These are phyloP conservation scores for Drosophila kohkoa DNA, from an alignment of 1,140 invertebrate genomes.

Conservation along the genomic window DNA sequence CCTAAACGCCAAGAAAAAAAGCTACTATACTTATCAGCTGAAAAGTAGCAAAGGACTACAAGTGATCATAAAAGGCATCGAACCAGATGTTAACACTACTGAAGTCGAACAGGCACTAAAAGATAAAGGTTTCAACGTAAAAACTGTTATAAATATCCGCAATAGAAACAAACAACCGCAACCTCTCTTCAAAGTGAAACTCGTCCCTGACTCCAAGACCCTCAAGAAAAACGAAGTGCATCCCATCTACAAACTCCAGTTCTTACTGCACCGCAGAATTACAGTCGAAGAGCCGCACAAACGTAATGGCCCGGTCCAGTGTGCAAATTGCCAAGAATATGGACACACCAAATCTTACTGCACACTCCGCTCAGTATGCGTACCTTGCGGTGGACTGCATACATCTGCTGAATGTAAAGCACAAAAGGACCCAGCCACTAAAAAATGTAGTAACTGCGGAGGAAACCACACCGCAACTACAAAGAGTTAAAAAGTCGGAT, in stretches of 20 bases:
- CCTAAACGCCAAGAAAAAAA: not conserved
- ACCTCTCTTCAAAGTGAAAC: slow-evolving; percentile 1
- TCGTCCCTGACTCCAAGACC: not conserved
- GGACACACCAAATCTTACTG: slow-evolving; percentile 9
- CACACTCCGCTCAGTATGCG: not conserved
- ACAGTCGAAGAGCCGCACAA: not conserved
- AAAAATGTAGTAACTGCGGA: too few species aligned
- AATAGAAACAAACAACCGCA: not conserved
- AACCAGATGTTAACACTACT: not conserved
- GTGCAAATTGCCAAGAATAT: not conserved
- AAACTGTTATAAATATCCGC: not conserved
- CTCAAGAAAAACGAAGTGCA: slow-evolving; percentile 16
- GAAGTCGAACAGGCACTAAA: too few species aligned
- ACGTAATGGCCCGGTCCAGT: slow-evolving; percentile 2
- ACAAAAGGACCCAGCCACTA: too few species aligned
- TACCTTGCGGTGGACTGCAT: too few species aligned
- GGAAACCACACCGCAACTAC: too few species aligned
- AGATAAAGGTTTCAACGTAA: not conserved
- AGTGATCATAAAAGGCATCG: slow-evolving; percentile 2
- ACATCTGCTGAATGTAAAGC: too few species aligned
- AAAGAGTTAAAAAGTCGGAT: too few species aligned
- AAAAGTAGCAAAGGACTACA: slow-evolving; percentile 2
- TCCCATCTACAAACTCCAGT: slow-evolving; percentile 13
- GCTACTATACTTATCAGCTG: not conserved
- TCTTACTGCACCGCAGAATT: slow-evolving; percentile 9